Evolutionary conservation across 1,140 invertebrate species (phyloP), one percentile per base, ranked within the genome.

Genomic region (Drosophila kikkawai): DNA sequence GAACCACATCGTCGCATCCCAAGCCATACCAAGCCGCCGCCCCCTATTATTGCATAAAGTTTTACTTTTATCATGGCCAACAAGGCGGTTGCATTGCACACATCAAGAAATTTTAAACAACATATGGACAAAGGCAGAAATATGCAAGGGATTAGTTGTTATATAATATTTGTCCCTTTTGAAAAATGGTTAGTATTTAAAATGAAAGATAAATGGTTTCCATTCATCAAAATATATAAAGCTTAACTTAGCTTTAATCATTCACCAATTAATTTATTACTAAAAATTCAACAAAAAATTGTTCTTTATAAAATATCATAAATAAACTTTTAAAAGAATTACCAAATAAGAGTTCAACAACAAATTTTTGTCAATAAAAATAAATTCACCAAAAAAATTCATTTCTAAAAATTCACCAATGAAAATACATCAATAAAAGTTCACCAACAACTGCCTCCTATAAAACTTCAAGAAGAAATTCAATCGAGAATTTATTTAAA

Each of bases 21-120:
- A 32, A 1, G 13, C 48, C 48, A 29, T 29, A 3, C 47, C 51
- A 19, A 9, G 9, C 29, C 22, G 22, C 36, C 39, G 34, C 53
- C 70, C 41, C 34, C 71, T 76, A 86, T 86, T 86, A 82, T 87
- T 87, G 82, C 79, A 76, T 82, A 86, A 86, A 86, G 82, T 86
- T 86, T 82, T 82, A 79, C 80, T 86, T 87, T 79, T 87, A 87
- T 87, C 75, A 79, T 70, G 80, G 71, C 75, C 69, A 64, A 29
- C 26, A 29, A 29, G 26, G 29, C 64, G 36, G 19, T 39, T 56
- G 36, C 36, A 56, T 39, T 5, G 36, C 53, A 56, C 53, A 22
- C 36, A 37, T 34, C 19, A 39, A 15, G 15, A 56, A 22, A 56
- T 7, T 39, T 4, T 26, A 26, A 7, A 34, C 1, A 26, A 37